These are phyloP conservation scores for Brachymystax lenok DNA, from an alignment of 2,797 vertebrate species.

Conservation along the genomic window DNA sequence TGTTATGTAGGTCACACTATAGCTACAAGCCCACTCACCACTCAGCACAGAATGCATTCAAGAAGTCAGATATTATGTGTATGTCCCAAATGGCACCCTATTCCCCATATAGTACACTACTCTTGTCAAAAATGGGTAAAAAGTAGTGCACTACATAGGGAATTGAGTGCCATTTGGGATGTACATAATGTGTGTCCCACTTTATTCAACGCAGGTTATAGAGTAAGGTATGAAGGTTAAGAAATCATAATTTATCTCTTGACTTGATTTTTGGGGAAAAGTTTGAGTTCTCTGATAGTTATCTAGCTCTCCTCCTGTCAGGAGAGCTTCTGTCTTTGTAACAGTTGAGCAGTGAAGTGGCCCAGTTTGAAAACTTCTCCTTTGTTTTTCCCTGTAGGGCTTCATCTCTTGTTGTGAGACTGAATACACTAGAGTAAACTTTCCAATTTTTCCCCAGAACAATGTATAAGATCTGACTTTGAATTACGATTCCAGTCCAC, in stretches of 20 bases:
- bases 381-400: constrained; percentile 32
- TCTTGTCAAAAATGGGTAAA: not conserved
- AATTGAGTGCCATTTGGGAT: not conserved
- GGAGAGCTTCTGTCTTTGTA: not conserved
- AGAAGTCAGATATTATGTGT: not conserved
- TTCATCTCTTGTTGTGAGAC: constrained; percentile 44
- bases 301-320: not conserved
- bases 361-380: constrained; percentile 49
- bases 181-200: not conserved
- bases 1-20: constrained; percentile 4
- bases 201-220: not conserved
- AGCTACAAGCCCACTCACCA: not conserved
- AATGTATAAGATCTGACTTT: constrained; percentile 50
- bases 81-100: not conserved
- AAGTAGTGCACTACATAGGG: not conserved
- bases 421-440: constrained; percentile 49
- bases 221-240: not conserved
- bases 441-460: constrained; percentile 49
- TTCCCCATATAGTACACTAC: not conserved
- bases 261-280: not conserved
- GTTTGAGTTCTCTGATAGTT: not conserved
- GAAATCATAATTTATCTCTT: not conserved
- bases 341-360: constrained; percentile 3
- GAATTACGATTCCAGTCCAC: constrained; percentile 48
- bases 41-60: constrained; percentile 5